Conservation (phyloP, 2,797 vertebrate species). For the Alcedo atthis region DNA sequence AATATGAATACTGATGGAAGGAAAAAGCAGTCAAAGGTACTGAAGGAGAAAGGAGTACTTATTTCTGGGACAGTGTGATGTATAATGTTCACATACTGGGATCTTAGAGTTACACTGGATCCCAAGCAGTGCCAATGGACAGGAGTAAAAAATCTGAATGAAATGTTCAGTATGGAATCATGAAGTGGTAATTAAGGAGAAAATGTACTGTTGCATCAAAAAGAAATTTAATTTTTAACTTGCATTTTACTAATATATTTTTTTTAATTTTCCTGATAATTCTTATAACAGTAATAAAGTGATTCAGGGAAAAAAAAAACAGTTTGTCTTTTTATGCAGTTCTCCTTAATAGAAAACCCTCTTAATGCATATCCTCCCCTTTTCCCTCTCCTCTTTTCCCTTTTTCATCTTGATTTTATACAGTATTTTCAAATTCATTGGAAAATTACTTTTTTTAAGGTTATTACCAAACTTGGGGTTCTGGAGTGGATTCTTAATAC, state of each 20-base stretch:
- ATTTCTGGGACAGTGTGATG: not conserved
- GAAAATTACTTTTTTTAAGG: constrained; percentile 69
- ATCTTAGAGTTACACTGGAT: not conserved
- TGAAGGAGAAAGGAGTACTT: not conserved
- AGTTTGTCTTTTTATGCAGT: not conserved
- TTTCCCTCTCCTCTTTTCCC: not conserved
- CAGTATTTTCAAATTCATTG: not conserved
- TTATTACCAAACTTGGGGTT: constrained; percentile 88
- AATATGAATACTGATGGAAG: not conserved
- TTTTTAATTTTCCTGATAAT: not conserved
- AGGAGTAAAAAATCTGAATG: not conserved
- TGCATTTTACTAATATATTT: not conserved
- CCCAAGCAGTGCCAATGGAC: not conserved
- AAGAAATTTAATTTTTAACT: not conserved
- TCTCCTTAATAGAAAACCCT: not conserved
- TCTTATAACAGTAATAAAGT: not conserved
- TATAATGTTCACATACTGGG: not conserved
- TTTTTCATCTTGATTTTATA: not conserved
- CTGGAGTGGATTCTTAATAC: constrained; percentile 93
- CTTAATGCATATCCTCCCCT: not conserved
- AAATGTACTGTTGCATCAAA: not conserved
- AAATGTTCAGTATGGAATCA: not conserved
- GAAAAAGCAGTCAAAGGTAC: not conserved
- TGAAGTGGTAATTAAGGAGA: not conserved
- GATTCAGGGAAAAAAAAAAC: not conserved